phyloP scores from a whole-genome alignment of 2,888 invertebrate genomes.

The Harpagoxenus sublaevis region DNA sequence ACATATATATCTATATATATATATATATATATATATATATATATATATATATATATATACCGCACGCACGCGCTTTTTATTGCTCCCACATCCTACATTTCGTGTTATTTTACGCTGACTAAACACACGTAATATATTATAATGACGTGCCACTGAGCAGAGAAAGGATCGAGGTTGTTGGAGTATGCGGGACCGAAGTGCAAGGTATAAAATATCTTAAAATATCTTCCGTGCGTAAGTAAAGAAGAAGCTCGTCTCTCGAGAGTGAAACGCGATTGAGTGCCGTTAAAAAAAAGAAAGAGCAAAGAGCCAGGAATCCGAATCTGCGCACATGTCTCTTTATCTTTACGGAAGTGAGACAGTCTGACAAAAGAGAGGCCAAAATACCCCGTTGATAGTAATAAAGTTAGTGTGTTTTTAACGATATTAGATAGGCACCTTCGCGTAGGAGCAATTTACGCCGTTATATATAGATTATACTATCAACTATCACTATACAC shows the following conservation, averaged over 20 bases:
- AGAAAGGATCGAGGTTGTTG: neutral
- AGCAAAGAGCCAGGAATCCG: neutral
- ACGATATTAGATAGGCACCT: conserved; percentile 35
- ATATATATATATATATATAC: no score
- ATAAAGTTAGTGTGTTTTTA: neutral
- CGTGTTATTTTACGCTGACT: neutral
- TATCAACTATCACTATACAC: neutral
- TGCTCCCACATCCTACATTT: neutral
- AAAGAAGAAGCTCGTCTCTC: no score
- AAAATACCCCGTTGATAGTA: no score
- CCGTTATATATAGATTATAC: neutral
- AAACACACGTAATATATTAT: neutral
- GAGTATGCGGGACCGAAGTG: neutral
- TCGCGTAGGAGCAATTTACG: conserved; percentile 24
- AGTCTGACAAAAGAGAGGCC: neutral
- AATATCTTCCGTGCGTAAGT: no score
- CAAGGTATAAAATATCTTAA: neutral
- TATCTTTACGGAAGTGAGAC: neutral
- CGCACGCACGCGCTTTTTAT: neutral
- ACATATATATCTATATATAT: no score
- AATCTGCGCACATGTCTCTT: neutral
- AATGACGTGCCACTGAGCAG: neutral
- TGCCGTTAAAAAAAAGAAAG: neutral
- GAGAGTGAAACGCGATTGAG: no score
- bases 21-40: no score